These are phyloP conservation scores for Scaptomyza reducta DNA, from an alignment of 2,888 invertebrate species.

Conservation along the genomic window DNA sequence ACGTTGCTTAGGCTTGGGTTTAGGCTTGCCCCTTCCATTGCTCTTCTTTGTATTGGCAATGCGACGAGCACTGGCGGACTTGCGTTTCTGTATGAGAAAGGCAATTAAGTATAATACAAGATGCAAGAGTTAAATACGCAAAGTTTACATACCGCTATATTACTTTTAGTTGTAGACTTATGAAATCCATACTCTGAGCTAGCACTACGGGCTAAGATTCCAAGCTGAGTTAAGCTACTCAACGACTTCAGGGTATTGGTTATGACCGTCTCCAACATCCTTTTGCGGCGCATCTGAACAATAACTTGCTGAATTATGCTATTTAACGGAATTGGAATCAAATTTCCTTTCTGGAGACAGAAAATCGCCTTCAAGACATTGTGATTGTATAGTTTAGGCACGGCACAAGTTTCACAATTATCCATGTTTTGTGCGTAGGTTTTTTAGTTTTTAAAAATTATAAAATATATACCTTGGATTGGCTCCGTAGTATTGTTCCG, in stretches of 20 bases:
- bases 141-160: neutral
- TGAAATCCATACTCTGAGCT: neutral
- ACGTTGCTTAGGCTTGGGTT: neutral
- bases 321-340: neutral
- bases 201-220: neutral
- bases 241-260: neutral
- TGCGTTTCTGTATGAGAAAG: neutral
- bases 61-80: neutral
- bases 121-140: neutral
- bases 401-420: neutral
- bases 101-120: neutral
- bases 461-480: neutral
- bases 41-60: neutral
- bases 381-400: neutral
- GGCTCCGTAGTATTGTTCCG: neutral
- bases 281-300: constrained; percentile 1
- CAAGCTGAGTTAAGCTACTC: neutral
- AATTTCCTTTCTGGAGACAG: neutral
- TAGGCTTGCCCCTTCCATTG: neutral
- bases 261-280: neutral
- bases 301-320: neutral
- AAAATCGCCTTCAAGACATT: neutral
- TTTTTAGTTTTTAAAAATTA: neutral
- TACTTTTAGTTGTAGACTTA: neutral
- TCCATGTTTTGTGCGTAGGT: neutral